A percentile compares a stretch with the other conserved stretches of the same genome.
Evolutionary conservation across 1,140 invertebrate genomes (phyloP).

Genomic region (Zaprionus camerounensis): DNA sequence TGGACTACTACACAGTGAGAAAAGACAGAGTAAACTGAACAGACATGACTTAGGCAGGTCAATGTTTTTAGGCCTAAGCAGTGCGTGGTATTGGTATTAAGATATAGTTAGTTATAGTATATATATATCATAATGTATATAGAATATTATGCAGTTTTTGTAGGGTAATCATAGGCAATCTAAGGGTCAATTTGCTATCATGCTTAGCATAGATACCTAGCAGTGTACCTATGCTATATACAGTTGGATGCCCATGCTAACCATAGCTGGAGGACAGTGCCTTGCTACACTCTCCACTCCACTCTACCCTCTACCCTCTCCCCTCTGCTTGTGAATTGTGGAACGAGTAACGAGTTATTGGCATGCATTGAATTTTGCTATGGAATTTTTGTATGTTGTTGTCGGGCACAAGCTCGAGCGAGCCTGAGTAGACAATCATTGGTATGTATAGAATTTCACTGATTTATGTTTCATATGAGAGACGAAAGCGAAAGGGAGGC

Average conservation of each 20-base stretch:
- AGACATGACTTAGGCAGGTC: too few relatives aligned
- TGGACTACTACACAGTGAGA: neutral
- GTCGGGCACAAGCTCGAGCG: constrained; percentile 41
- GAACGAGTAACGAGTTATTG: constrained; percentile 74
- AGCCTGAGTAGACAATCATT: constrained; percentile 76
- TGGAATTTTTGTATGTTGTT: constrained; percentile 65
- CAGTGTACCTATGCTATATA: too few relatives aligned
- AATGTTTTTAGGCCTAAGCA: too few relatives aligned
- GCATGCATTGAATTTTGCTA: constrained; percentile 80
- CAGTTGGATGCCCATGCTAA: neutral
- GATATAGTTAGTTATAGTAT: too few relatives aligned
- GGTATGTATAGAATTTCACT: constrained; percentile 83
- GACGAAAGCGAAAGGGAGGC: constrained; percentile 22
- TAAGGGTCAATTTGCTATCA: neutral
- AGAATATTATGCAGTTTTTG: neutral
- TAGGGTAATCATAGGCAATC: neutral
- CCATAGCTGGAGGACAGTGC: neutral
- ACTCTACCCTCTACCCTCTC: neutral
- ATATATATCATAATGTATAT: too few relatives aligned
- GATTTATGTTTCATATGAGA: constrained; percentile 81
- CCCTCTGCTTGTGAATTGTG: neutral
- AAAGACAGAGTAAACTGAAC: neutral
- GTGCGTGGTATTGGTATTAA: too few relatives aligned
- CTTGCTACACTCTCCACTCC: neutral
- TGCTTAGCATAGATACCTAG: too few relatives aligned